Evolutionary conservation across 2,113 vertebrate genomes (phyloP).

Genomic region (Enhydra lutris): DNA sequence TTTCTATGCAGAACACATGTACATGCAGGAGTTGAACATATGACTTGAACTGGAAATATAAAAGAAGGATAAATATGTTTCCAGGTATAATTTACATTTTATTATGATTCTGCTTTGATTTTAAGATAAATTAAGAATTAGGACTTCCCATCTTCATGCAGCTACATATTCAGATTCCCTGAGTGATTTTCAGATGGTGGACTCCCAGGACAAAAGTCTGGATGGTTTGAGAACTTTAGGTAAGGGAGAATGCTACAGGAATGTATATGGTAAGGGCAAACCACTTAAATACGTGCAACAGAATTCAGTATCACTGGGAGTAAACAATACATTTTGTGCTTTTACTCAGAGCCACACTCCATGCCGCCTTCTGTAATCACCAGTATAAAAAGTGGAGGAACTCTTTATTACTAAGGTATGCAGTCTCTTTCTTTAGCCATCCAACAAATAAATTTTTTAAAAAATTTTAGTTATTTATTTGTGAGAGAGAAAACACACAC

Average conservation of each 20-base stretch:
- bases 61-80: neutral
- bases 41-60: neutral
- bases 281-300: neutral
- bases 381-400: neutral
- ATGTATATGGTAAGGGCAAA: neutral
- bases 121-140: slow-evolving; percentile 30
- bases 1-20: neutral
- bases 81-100: neutral
- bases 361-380: neutral
- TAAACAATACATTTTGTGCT: neutral
- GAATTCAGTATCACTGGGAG: neutral
- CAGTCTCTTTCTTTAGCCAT: neutral
- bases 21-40: neutral
- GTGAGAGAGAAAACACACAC: neutral
- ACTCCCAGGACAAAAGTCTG: neutral
- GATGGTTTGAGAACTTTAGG: neutral
- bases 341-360: neutral
- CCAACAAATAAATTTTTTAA: neutral
- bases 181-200: neutral
- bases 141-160: neutral
- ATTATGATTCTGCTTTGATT: slow-evolving; percentile 16
- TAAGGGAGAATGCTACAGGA: neutral
- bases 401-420: neutral
- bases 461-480: too few species aligned
- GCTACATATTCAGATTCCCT: neutral